Evolutionary conservation across 2,888 invertebrate genomes (phyloP), one percentile per base, ranked within the genome.

Genomic region (Slavum lentiscoides): DNA sequence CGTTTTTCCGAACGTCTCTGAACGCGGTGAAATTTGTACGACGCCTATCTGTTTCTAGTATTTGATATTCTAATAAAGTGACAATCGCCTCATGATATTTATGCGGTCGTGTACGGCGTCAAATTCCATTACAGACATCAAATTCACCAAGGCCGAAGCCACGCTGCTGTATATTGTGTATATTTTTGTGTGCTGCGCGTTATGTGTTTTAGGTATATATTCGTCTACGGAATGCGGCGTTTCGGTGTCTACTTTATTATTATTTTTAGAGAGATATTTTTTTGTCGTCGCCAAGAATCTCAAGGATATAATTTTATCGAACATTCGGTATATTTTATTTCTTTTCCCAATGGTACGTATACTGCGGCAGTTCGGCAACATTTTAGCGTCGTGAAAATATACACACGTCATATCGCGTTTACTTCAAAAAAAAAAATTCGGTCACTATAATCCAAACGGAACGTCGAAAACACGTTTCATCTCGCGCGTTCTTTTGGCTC

Each of bases 141-240:
- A 68, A 76, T 69, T 76, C 61, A 30, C 30, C 76, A 76, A 76
- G 76, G 76, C 43, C n/a, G 58, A 19, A 68, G 61, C 21, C 43
- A 58, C 30, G 67, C 75, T 68, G 67, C n/a, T 55, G 58, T 67
- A 30, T 30, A 30, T 30, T 30, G n/a, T 67, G 67, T 75, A 55
- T 19, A 70, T 67, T 43, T 43, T 7, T 6, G 43, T 43, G 43
- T 11, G 43, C 43, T 30, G 39, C 13, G 55, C 21, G 66, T 53
- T 53, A 53, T 37, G n/a, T 30, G 17, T n/a, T n/a, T 23, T 13
- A 13, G 1, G 49, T 49, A 59, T 6, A n/a, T 3, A 17, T 66
- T 30, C 43, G 17, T 68, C 59, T 59, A 17, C 17, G 49, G 59
- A 69, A 68, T 69, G 75, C 43, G 11, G 49, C 13, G 49, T 49